Evolutionary conservation across 2,888 invertebrate species (phyloP).

Genomic region (Ramazzottius varieornatus): DNA sequence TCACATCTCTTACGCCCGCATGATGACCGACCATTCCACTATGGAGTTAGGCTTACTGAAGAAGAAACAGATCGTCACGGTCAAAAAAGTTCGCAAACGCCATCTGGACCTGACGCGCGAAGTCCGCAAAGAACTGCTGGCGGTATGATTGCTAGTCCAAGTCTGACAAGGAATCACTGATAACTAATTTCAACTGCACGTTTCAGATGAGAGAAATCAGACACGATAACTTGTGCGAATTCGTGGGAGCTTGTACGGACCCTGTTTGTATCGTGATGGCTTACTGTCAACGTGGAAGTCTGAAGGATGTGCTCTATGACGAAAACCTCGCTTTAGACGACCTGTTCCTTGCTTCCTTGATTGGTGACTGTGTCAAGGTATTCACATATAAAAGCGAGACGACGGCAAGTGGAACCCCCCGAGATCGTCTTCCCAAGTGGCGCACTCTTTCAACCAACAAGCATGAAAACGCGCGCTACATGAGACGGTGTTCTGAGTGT

Average conservation of each 20-base stretch:
- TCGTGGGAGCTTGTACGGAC: neutral
- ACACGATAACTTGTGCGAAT: neutral
- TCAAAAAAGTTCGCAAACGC: neutral
- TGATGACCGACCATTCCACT: too few species aligned
- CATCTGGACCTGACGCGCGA: neutral
- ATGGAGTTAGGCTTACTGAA: too few species aligned
- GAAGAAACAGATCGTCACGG: too few species aligned
- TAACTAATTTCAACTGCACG: neutral
- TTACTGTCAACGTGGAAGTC: neutral
- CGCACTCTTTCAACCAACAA: too few species aligned
- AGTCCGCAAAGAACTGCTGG: neutral
- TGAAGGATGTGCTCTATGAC: slow-evolving; percentile 18
- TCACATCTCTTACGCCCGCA: too few species aligned
- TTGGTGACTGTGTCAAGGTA: slow-evolving; percentile 26
- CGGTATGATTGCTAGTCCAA: neutral
- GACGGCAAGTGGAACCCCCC: too few species aligned
- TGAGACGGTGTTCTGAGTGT: too few species aligned
- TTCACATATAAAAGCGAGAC: too few species aligned
- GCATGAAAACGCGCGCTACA: too few species aligned
- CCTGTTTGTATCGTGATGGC: neutral
- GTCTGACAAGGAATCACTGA: neutral
- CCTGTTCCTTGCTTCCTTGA: slow-evolving; percentile 27
- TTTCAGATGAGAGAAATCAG: neutral
- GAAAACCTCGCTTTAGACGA: slow-evolving; percentile 22
- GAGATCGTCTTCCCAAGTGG: too few species aligned